These are phyloP conservation scores for Alviniconcha strummeri DNA, from an alignment of 2,888 invertebrate species.

Conservation along the genomic window DNA sequence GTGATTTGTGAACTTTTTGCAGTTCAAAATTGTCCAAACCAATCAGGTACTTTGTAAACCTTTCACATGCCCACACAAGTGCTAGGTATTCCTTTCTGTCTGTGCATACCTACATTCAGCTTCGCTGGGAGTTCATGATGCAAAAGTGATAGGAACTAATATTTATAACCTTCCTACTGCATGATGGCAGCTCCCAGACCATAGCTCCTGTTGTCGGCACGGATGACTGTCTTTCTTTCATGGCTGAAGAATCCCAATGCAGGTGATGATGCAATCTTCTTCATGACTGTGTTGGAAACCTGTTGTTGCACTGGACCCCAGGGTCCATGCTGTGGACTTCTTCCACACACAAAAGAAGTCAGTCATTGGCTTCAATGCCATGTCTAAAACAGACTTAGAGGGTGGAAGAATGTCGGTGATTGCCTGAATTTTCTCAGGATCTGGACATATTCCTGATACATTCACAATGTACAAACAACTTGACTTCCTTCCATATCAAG, in stretches of 20 bases:
- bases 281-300: background rate
- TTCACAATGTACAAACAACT: background rate
- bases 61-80: background rate
- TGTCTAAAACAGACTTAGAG: background rate
- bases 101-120: background rate
- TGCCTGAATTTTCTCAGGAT: background rate
- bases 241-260: background rate
- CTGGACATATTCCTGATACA: background rate
- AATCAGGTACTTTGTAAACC: constrained; percentile 8
- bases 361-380: constrained; percentile 9
- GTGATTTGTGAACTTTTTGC: constrained; percentile 1
- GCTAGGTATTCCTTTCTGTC: background rate
- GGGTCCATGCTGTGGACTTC: background rate
- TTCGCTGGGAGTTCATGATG: background rate
- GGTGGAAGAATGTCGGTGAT: background rate
- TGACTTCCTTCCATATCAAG: background rate
- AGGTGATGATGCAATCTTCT: background rate
- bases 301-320: constrained; percentile 5
- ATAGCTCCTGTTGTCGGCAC: background rate
- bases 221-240: background rate
- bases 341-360: background rate
- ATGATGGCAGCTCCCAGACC: background rate
- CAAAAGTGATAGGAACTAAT: background rate
- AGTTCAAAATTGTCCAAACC: constrained; percentile 7
- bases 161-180: background rate